These are phyloP conservation scores for Catharus fuscescens DNA, from an alignment of 2,113 vertebrate genomes.

Conservation along the genomic window DNA sequence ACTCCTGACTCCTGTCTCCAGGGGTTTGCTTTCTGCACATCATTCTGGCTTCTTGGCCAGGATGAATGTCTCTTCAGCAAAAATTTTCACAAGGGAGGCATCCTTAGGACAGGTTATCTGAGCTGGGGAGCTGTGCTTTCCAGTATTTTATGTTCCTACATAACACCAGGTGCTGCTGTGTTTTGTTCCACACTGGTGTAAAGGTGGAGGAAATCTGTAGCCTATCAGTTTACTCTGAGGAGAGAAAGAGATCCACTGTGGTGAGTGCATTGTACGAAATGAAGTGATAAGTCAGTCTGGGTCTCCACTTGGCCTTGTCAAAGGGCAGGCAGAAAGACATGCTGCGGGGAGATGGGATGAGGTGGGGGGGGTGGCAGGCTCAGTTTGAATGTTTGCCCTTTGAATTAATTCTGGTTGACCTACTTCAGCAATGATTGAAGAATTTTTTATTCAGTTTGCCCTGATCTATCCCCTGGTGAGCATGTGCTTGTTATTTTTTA, in stretches of 20 bases:
- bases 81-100: not conserved
- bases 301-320: slow-evolving; percentile 49
- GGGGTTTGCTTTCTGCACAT: not conserved
- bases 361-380: slow-evolving; percentile 30
- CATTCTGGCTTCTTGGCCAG: not conserved
- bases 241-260: not conserved
- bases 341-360: not conserved
- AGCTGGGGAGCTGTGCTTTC: rapidly evolving
- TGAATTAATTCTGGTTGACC: slow-evolving; percentile 92
- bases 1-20: not conserved
- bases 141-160: not conserved
- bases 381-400: slow-evolving; percentile 84
- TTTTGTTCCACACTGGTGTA: not conserved
- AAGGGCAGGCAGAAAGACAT: slow-evolving; percentile 32
- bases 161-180: not conserved
- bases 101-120: not conserved
- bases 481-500: slow-evolving; percentile 79
- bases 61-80: not conserved
- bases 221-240: not conserved
- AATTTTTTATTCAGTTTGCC: slow-evolving; percentile 74
- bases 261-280: not conserved
- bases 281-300: slow-evolving; percentile 28
- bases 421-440: slow-evolving; percentile 87
- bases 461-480: slow-evolving; percentile 74
- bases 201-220: not conserved